A percentile compares a stretch with the other conserved stretches of the same genome.
These are phyloP conservation scores for Anthoscopus minutus DNA, from an alignment of 2,113 vertebrate genomes.

Conservation along the genomic window DNA sequence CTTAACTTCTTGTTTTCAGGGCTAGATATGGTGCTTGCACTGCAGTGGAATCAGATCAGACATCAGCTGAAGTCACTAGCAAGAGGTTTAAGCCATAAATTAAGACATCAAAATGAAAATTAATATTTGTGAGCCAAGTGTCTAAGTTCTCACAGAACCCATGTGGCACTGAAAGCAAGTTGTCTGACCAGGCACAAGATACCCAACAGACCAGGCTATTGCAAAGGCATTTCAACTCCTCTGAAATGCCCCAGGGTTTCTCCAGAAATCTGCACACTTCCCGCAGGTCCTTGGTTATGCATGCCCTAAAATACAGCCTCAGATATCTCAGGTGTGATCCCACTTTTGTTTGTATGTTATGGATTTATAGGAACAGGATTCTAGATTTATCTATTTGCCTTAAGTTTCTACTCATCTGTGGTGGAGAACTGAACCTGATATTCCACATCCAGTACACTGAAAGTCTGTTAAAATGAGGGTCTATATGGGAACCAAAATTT, in stretches of 20 bases:
- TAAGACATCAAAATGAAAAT: background rate
- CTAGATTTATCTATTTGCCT: background rate
- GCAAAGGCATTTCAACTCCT: background rate
- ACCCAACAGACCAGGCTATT: background rate
- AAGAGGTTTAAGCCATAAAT: background rate
- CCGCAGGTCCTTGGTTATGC: background rate
- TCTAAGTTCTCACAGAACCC: background rate
- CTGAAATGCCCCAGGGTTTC: background rate
- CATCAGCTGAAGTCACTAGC: background rate
- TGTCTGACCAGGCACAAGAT: background rate
- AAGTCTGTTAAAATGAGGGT: background rate
- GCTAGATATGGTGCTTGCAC: background rate
- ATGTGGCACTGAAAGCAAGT: background rate
- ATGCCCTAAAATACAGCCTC: background rate
- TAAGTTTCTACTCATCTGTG: background rate
- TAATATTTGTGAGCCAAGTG: background rate
- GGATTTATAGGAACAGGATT: background rate
- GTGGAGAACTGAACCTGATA: background rate
- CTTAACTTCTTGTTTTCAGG: background rate
- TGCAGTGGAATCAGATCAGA: background rate
- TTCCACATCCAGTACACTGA: background rate
- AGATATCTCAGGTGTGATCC: background rate
- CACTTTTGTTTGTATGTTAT: background rate
- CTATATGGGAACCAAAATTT: background rate
- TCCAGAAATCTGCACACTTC: background rate